phyloP scores from a whole-genome alignment of 2,888 invertebrate species.

The Anthrax anthrax region DNA sequence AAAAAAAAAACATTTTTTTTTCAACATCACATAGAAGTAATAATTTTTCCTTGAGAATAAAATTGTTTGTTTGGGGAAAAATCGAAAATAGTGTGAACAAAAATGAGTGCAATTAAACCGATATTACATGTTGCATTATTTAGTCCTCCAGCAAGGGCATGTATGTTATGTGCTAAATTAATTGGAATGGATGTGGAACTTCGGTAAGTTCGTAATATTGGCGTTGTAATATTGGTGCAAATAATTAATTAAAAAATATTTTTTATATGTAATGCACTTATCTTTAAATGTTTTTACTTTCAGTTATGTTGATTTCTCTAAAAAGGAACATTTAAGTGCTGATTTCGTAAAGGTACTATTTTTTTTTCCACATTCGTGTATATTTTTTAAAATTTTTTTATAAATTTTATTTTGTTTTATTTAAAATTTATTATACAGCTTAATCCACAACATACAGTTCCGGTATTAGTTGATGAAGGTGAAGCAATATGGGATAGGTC shows the following conservation, averaged over 20 bases:
- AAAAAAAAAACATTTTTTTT: too few species aligned
- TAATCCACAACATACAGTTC: conserved; percentile 43
- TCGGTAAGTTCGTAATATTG: background rate
- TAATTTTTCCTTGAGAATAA: too few species aligned
- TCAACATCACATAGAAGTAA: too few species aligned
- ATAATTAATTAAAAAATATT: too few species aligned
- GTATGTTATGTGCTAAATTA: conserved; percentile 34
- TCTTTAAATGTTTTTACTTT: conserved; percentile 12
- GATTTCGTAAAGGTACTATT: conserved; percentile 29
- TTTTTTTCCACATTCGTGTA: too few species aligned
- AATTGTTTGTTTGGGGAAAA: background rate
- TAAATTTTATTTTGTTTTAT: conserved; percentile 11
- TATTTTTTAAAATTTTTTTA: too few species aligned
- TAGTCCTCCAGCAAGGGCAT: conserved; percentile 38
- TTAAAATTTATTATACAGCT: too few species aligned
- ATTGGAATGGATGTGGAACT: conserved; percentile 26
- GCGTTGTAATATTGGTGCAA: background rate
- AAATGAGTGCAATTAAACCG: conserved; percentile 18
- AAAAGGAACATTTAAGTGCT: conserved; percentile 29
- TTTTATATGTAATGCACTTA: too few species aligned
- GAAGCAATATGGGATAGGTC: conserved; percentile 39
- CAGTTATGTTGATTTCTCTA: conserved; percentile 33
- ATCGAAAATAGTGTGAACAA: too few species aligned
- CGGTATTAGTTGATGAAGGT: conserved; percentile 40
- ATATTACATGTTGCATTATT: conserved; percentile 31